phyloP scores from a whole-genome alignment of 2,888 invertebrate species.

The Dryococelus australis region DNA sequence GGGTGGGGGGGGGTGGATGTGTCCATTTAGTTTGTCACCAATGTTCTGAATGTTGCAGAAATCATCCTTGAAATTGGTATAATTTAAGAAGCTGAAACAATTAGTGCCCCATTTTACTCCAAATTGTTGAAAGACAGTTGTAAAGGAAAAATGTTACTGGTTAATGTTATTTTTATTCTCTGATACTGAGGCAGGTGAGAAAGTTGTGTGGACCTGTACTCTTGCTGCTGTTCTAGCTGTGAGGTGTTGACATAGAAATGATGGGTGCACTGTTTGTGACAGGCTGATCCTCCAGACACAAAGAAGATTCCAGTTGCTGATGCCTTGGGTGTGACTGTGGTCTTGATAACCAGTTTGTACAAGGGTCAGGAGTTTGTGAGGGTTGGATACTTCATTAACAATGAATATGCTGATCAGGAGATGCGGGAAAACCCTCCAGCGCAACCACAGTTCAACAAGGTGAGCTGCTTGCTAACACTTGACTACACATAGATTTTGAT shows the following conservation, averaged over 20 bases:
- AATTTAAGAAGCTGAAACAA: too few relatives aligned
- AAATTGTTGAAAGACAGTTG: too few relatives aligned
- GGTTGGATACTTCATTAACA: constrained; percentile 98
- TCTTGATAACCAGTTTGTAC: constrained; percentile 93
- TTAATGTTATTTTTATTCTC: too few relatives aligned
- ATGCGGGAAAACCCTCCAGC: constrained; percentile 93
- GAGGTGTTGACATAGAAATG: not conserved
- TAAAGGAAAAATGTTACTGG: too few relatives aligned
- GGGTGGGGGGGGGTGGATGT: too few relatives aligned
- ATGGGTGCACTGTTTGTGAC: constrained; percentile 52
- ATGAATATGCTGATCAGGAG: constrained; percentile 94
- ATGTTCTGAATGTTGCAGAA: too few relatives aligned
- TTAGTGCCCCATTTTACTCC: too few relatives aligned
- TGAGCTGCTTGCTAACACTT: constrained; percentile 58
- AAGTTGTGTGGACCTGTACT: too few relatives aligned
- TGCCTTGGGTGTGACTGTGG: constrained; percentile 97
- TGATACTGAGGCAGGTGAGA: too few relatives aligned
- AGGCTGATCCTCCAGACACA: constrained; percentile 96
- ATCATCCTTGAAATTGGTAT: too few relatives aligned
- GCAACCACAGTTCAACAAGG: constrained; percentile 92
- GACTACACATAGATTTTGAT: not conserved
- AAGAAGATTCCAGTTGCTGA: constrained; percentile 94
- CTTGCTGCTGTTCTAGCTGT: too few relatives aligned
- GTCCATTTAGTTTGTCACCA: too few relatives aligned
- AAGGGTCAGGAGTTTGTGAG: constrained; percentile 93